Percentiles rank a stretch among this genome's conserved stretches.
Evolutionary conservation across 2,113 vertebrate species (phyloP).

Genomic region (Abramis brama): DNA sequence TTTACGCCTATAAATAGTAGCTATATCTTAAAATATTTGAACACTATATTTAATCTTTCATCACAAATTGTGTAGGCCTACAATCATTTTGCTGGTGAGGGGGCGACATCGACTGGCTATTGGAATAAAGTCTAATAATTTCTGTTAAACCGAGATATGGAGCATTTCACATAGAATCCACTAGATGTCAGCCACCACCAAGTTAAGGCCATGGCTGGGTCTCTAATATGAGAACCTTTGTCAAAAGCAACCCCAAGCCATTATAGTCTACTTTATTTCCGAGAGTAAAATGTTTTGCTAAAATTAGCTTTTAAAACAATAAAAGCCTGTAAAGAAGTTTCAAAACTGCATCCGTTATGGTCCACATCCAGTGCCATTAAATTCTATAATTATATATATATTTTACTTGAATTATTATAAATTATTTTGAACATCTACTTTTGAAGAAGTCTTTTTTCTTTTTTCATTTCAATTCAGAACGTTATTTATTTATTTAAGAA

Average conservation of each 20-base stretch:
- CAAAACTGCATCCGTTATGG: neutral
- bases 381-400: neutral
- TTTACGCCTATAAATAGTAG: neutral
- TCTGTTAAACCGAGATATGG: neutral
- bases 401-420: neutral
- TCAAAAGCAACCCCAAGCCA: too few species aligned
- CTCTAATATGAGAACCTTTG: neutral
- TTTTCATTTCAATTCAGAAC: neutral
- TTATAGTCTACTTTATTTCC: neutral
- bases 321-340: neutral
- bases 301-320: neutral
- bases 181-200: conserved; percentile 57
- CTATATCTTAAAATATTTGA: neutral
- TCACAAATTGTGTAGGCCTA: neutral
- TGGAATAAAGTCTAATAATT: neutral
- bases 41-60: neutral
- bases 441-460: neutral
- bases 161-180: conserved; percentile 28
- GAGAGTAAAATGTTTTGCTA: neutral
- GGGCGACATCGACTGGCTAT: conserved; percentile 10
- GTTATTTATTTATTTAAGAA: neutral
- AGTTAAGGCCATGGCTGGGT: neutral
- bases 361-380: neutral
- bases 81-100: neutral
- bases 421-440: neutral